phyloP scores from a whole-genome alignment of 2,888 invertebrate species.

The Oithona nana region DNA sequence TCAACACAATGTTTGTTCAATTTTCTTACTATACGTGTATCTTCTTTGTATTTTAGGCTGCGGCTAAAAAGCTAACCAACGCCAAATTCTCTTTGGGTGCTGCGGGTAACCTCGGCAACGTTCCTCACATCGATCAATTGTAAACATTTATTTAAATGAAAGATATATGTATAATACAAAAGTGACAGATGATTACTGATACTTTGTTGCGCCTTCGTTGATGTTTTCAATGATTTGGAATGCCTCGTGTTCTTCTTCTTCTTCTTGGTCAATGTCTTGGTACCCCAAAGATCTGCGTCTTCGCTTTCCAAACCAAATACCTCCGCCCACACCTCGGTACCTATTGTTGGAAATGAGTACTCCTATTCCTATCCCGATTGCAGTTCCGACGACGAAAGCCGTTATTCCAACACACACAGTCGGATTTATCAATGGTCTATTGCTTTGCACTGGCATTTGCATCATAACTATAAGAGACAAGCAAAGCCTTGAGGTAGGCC shows the following conservation, averaged over 20 bases:
- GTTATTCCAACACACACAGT: not conserved
- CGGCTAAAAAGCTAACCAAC: not conserved
- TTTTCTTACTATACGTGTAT: no score
- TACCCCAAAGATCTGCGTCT: no score
- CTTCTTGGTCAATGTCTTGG: no score
- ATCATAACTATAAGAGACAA: no score
- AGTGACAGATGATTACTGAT: no score
- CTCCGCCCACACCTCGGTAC: not conserved
- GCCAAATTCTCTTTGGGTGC: not conserved
- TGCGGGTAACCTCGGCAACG: not conserved
- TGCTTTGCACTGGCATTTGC: not conserved
- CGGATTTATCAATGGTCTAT: not conserved
- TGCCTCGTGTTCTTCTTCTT: not conserved
- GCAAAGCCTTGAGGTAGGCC: no score
- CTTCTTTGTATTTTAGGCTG: no score
- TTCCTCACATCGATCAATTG: not conserved
- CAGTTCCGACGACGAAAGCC: not conserved
- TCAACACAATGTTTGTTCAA: not conserved
- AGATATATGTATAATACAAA: no score
- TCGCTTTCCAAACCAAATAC: not conserved
- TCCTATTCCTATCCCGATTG: not conserved
- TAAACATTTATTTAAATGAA: no score
- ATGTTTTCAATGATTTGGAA: not conserved
- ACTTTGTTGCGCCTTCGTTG: no score
- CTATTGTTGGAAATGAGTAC: not conserved